Base-by-base conservation (phyloP, 1,140 invertebrate genomes). In the Coptotermes formosanus region DNA sequence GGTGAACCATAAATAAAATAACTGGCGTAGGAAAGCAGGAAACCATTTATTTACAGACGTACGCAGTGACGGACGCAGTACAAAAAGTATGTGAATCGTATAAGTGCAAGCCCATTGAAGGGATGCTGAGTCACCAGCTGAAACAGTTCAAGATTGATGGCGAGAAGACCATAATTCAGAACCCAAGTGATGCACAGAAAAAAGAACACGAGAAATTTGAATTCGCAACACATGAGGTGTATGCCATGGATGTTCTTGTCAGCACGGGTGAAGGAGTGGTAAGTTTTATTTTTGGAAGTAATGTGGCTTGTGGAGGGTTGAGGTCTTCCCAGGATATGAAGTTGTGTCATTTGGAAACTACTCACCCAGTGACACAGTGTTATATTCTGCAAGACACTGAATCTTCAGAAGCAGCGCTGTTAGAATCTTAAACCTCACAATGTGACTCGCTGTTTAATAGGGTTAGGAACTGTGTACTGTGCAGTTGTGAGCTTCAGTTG, bases 141-240 rank as follows among this genome's bases (percentile, higher is more conserved):
- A 98, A 98, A 90, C 97, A 98, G 91, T 97, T 97, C 91, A 96
- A 97, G 91, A 99, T 99, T 90, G 98, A 99, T 92, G 99, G 98
- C 43, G 98, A 99, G 89, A 99, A 99, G 92, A 98, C 98, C 30
- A 99, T 99, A 88, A 99, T 99, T 89, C 97, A 98, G 91, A 99
- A 99, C 92, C 99, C 99, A 9, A 98, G 96, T 89, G 99, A 99
- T 90, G 96, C 97, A 83, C 99, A 99, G 90, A 96, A 97, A 88
- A 98, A 99, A 91, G 98, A 99, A 90, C 97, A 99, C 91, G 99
- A 99, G 91, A 99, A 99, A 90, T 98, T 96, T 91, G 97, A 96
- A 87, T 96, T 99, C 91, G 98, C 99, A 90, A 95, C 97, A 85
- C 95, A 99, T 91, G 99, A 99, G 93, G 98, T 99, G 6, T 99